A percentile compares a stretch with the other conserved stretches of the same genome.
Conservation (phyloP, 23 tunicate species). For the Diplosoma virens region DNA sequence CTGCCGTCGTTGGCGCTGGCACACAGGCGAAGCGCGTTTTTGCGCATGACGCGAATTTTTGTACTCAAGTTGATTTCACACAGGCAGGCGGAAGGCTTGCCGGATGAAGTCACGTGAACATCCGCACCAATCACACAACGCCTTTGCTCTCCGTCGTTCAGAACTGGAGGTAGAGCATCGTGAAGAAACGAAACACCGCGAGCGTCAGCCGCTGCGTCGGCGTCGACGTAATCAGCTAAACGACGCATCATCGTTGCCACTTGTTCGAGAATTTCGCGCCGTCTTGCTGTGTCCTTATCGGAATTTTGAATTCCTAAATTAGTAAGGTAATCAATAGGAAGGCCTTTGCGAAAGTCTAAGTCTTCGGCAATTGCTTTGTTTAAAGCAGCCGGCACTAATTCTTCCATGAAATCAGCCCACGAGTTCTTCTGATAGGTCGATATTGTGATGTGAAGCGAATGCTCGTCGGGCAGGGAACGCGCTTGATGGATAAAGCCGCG, state of each 20-base stretch:
- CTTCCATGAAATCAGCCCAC: constrained; percentile 86
- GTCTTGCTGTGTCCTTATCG: constrained; percentile 35
- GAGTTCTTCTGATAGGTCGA: constrained; percentile 86
- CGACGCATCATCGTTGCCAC: constrained; percentile 33
- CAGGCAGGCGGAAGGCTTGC: constrained; percentile 40
- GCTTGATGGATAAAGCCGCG: constrained; percentile 96
- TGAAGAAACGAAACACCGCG: constrained; percentile 48
- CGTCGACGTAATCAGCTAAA: constrained; percentile 61
- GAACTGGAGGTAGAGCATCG: constrained; percentile 85
- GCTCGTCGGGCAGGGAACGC: constrained; percentile 63
- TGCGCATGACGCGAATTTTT: constrained; percentile 62
- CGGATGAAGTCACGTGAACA: constrained; percentile 47
- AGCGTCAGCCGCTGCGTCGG: constrained; percentile 77
- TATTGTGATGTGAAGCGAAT: constrained; percentile 91
- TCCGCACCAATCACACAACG: constrained; percentile 60
- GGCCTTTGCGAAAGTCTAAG: constrained; percentile 75
- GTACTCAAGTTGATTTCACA: constrained; percentile 50
- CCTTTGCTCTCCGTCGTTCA: constrained; percentile 45
- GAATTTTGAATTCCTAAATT: constrained; percentile 68
- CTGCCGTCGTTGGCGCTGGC: constrained; percentile 5
- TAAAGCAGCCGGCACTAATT: constrained; percentile 53
- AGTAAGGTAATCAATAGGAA: constrained; percentile 64
- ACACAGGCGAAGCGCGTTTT: constrained; percentile 69
- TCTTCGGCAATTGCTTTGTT: constrained; percentile 67
- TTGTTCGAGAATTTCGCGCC: constrained; percentile 43